phyloP scores from a whole-genome alignment of 2,113 vertebrate species.

The Rhinolophus sinicus region DNA sequence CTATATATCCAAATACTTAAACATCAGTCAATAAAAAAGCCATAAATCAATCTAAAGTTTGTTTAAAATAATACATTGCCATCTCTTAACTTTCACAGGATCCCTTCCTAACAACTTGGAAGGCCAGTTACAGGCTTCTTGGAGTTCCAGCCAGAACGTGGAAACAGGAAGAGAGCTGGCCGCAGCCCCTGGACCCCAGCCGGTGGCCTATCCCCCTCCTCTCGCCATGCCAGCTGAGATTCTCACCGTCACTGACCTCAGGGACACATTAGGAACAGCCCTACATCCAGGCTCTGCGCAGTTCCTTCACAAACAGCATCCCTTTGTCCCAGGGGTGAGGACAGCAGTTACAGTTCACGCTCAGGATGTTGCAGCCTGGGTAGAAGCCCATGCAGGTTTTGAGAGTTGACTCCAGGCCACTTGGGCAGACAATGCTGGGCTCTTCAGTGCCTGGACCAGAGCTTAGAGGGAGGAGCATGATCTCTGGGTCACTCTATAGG shows the following conservation, averaged over 20 bases:
- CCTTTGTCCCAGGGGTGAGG: fast-evolving
- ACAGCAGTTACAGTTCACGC: neutral
- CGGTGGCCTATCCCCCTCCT: neutral
- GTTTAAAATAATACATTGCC: neutral
- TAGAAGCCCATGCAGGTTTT: fast-evolving
- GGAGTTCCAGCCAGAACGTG: neutral
- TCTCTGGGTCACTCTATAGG: neutral
- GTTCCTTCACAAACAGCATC: neutral
- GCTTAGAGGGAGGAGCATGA: neutral
- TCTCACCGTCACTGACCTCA: neutral
- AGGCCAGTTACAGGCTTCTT: neutral
- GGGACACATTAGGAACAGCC: neutral
- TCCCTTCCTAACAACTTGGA: neutral
- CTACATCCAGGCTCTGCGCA: neutral
- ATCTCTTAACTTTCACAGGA: neutral
- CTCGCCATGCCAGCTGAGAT: neutral
- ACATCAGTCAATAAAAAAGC: neutral
- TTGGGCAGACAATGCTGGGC: neutral
- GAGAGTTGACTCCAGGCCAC: neutral
- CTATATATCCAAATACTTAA: neutral
- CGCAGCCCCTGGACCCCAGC: neutral
- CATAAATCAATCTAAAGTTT: neutral
- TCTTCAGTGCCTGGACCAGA: neutral
- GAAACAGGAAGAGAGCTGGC: neutral
- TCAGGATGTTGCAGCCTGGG: neutral